Evolutionary conservation across 2,888 invertebrate species (phyloP).

Genomic region (Ischnus inquisitorius): DNA sequence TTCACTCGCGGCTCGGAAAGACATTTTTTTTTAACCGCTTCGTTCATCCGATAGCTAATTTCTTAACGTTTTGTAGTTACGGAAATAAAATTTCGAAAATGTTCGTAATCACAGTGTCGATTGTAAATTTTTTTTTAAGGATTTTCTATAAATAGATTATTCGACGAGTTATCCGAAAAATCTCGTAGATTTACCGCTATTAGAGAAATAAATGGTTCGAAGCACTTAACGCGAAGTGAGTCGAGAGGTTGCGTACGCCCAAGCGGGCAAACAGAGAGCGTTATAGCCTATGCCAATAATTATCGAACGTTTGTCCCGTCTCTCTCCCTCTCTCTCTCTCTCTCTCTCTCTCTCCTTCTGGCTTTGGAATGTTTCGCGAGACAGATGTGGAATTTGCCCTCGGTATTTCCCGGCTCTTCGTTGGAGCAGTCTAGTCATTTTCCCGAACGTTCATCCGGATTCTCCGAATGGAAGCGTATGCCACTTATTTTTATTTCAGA

Average conservation of each 20-base stretch:
- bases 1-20: background rate
- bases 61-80: no score
- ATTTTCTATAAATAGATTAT: background rate
- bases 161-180: background rate
- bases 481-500: background rate
- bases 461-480: constrained; percentile 8
- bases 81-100: no score
- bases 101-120: no score
- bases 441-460: constrained; percentile 15
- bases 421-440: background rate
- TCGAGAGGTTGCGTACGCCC: constrained; percentile 1
- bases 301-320: constrained; percentile 12
- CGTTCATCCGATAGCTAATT: no score
- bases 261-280: constrained; percentile 21
- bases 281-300: constrained; percentile 43
- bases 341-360: no score
- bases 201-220: background rate
- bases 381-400: constrained; percentile 33
- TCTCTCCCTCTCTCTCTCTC: constrained; percentile 12
- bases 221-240: background rate
- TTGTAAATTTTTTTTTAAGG: no score
- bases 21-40: no score
- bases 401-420: constrained; percentile 19
- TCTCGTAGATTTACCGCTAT: background rate
- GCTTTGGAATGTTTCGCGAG: constrained; percentile 22